Evolutionary conservation across 2,888 invertebrate genomes (phyloP).

Genomic region (Tanypteryx hageni): DNA sequence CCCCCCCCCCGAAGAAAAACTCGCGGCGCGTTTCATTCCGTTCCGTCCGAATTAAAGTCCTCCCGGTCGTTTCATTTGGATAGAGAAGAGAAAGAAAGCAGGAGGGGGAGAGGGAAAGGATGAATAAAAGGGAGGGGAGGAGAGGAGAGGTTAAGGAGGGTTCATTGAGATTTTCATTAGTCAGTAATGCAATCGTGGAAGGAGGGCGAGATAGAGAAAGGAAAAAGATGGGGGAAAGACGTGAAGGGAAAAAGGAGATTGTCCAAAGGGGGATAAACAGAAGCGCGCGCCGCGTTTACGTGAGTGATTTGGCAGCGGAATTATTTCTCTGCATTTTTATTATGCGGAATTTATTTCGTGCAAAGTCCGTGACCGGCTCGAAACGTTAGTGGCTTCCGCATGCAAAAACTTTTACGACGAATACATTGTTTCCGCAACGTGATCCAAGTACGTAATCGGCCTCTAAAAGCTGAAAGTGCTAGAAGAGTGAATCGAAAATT

Average conservation of each 20-base stretch:
- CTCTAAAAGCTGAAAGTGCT: too few species aligned
- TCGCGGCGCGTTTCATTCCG: neutral
- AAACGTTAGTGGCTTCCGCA: too few species aligned
- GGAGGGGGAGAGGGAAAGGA: neutral
- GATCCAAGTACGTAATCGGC: too few species aligned
- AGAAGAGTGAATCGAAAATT: too few species aligned
- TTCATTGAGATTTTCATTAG: conserved; percentile 29
- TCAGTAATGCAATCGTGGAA: neutral
- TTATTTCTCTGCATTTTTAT: too few species aligned
- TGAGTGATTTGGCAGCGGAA: too few species aligned
- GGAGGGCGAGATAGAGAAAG: neutral
- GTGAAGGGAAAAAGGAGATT: neutral
- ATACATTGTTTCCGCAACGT: too few species aligned
- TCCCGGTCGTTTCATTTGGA: neutral
- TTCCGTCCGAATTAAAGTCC: conserved; percentile 20
- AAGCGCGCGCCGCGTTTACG: too few species aligned
- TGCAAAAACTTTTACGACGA: too few species aligned
- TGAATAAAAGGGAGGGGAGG: neutral
- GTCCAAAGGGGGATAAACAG: neutral
- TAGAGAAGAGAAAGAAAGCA: neutral
- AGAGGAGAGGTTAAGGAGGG: neutral
- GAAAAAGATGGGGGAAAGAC: neutral
- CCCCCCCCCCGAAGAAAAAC: neutral
- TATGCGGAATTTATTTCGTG: too few species aligned
- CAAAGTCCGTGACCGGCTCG: too few species aligned